Evolutionary conservation across 2,888 invertebrate species (phyloP), one percentile per base, ranked within the genome.

Genomic region (Tiliacea citrago): DNA sequence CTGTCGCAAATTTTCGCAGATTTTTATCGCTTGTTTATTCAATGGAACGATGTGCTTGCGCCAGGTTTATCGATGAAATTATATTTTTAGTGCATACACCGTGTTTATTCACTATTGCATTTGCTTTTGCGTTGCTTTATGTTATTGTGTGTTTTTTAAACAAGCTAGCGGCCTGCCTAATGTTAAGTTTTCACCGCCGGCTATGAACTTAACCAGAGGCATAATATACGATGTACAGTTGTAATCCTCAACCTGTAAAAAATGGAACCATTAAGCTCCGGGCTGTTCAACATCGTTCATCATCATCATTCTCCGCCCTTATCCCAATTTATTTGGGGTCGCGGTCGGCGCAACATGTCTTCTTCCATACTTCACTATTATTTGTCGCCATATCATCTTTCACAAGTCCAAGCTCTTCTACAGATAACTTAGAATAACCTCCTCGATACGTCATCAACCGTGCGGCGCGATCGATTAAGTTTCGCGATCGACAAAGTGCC

Each of bases 21-120:
- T 83, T 75, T 83, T 80, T 75, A 80, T 84, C 57, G 61, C 58
- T 75, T 84, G 72, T 82, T 84, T 84, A 73, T 82, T 84, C 68
- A 80, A 83, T 75, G 84, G 72, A 76, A 61, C 75, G 67, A 42
- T 65, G 75, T 61, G 68, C 60, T 29, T 68, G 73, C 35, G 58
- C 45, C 10, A 61, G 13, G 45, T 80, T 62, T 73, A 75, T 55
- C 42, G 45, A 57, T 51, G 13, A 29, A 47, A 66, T 68, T 24
- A 57, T 72, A 66, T 77, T 55, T 77, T 66, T 65, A 81, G 45
- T 75, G 39, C 13, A n/a, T 51, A 1, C 29, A 0, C 13, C 7
- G 18, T 47, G 24, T 49, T 53, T 58, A 29, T 55, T 79, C 55
- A 79, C n/a, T 63, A 12, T 55, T 55, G 55, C 6, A 61, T 49